These are phyloP conservation scores for Sebastes glaucus DNA, from an alignment of 2,797 vertebrate species.

Conservation along the genomic window DNA sequence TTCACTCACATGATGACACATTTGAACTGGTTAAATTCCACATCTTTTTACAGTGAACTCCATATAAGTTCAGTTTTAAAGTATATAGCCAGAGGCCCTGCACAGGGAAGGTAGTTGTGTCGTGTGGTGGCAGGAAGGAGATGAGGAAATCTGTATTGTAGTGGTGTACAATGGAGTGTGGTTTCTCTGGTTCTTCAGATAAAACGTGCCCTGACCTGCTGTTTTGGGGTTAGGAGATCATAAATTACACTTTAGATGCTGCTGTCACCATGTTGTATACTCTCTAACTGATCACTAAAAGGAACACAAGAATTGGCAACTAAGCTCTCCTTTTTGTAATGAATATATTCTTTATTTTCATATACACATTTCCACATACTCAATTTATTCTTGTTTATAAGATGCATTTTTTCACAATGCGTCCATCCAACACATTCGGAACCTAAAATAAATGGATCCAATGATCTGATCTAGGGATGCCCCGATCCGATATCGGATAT, in stretches of 20 bases:
- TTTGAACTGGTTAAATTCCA: not conserved
- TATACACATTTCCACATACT: conserved; percentile 54
- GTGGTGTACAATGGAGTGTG: conserved; percentile 40
- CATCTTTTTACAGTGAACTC: not conserved
- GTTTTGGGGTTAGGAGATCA: conserved; percentile 29
- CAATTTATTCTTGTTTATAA: conserved; percentile 31
- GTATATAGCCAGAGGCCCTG: not conserved
- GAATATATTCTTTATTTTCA: conserved; percentile 71
- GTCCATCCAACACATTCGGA: conserved; percentile 42
- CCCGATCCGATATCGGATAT: not conserved
- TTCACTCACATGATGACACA: not conserved
- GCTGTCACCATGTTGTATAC: not conserved
- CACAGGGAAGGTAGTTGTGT: not conserved
- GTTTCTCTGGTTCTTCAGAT: conserved; percentile 73
- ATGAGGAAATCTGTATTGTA: conserved; percentile 61
- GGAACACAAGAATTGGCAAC: not conserved
- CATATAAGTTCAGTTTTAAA: not conserved
- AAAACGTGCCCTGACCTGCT: conserved; percentile 30
- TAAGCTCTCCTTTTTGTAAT: not conserved
- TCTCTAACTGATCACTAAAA: not conserved
- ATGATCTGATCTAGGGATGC: not conserved
- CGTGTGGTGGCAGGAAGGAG: conserved; percentile 53
- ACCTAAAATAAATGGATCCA: conserved; percentile 36
- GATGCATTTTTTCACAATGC: conserved; percentile 21
- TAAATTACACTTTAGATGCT: conserved; percentile 59